Percentiles rank a stretch among this genome's conserved stretches.
phyloP scores from a whole-genome alignment of 2,797 vertebrate genomes.

The Chiroxiphia lanceolata region DNA sequence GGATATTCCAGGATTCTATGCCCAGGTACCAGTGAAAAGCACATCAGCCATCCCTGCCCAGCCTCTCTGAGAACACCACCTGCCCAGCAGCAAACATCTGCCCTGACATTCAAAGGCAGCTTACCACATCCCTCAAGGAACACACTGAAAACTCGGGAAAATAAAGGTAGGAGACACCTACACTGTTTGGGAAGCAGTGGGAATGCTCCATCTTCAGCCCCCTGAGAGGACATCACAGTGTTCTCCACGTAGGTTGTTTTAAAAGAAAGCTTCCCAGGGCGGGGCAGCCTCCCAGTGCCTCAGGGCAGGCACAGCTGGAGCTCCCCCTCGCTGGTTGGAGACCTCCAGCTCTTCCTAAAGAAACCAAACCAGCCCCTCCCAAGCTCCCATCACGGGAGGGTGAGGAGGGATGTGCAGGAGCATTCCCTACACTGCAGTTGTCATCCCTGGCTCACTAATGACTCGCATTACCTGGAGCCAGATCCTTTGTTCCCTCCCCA shows the following conservation, averaged over 20 bases:
- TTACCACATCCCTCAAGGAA: neutral
- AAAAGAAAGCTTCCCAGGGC: neutral
- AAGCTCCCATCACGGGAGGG: fast-evolving
- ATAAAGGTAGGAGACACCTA: fast-evolving
- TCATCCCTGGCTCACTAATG: neutral
- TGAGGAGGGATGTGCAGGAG: neutral
- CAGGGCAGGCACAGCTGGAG: fast-evolving
- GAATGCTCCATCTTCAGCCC: neutral
- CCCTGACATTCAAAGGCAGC: neutral
- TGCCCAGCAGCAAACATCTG: neutral
- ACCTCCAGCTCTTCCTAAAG: neutral
- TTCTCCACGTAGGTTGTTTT: neutral
- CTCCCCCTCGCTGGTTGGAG: neutral
- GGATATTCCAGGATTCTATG: neutral
- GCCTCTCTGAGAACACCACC: neutral
- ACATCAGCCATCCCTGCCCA: fast-evolving
- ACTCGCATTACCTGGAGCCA: neutral
- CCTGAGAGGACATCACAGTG: fast-evolving
- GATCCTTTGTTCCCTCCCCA: neutral
- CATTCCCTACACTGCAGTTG: neutral
- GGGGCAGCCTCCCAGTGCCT: neutral
- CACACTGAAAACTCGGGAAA: neutral
- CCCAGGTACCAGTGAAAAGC: neutral
- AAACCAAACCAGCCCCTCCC: neutral
- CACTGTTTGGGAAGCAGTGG: fast-evolving